Evolutionary conservation across 2,113 vertebrate species (phyloP), one percentile per base, ranked within the genome.

Genomic region (Nothobranchius kuhntae): DNA sequence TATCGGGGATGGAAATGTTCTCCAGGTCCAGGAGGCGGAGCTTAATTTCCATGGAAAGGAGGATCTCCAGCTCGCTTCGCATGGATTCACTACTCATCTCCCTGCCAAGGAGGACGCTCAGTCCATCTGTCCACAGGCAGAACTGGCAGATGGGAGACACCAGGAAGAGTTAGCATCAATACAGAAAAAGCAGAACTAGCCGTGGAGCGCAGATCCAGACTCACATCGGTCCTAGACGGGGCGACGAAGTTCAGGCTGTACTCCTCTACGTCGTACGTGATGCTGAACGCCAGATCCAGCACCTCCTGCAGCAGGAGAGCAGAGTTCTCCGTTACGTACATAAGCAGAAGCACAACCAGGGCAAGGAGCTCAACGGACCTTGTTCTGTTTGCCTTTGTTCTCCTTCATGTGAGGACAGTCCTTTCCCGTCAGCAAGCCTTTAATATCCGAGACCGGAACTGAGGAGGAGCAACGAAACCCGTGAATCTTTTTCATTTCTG

Each of bases 1-100:
- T 71, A 5, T 98, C 96, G 0, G 98, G 98, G 78, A 99, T 98
- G 68, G 90, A 88, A 47, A 99, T 92, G 12, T 97, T 98, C 89
- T 98, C 98, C 70, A 99, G 93, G 83, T 99, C 98, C 83, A 99
- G 82, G 47, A 99, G 92, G 53, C 94, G 95, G 86, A 99, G 93
- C 81, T 99, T 99, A 53, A 99, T 96, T 86, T 99, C 98, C 95
- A 99, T 98, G 7, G 96, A 95, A 44, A 99, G 93, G 68, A 99
- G 93, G 80, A 95, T 94, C 55, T 99, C 97, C 63, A 99, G 92
- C 81, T 99, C 98, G 0, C 93, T 96, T 74, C 94, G 95, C 13
- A 92, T 98, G 71, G 94, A 91, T 61, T 99, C 96, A 0, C 98
- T 99, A 12, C 86, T 92, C 96, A 99, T 98, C 35, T 96, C 94